These are phyloP conservation scores for Drosophila phalerata DNA, from an alignment of 2,888 invertebrate species.

Conservation along the genomic window DNA sequence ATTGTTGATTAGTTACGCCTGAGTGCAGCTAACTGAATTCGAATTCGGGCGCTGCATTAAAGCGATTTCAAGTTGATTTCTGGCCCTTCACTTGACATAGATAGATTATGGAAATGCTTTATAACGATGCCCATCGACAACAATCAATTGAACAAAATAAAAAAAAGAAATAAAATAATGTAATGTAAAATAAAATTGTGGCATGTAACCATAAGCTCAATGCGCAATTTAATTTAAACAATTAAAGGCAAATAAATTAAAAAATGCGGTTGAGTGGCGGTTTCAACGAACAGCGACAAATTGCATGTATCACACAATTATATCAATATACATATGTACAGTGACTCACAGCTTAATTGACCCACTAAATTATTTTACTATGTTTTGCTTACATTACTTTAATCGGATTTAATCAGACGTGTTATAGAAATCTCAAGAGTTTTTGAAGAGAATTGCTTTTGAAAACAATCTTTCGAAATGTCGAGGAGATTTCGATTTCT, in stretches of 20 bases:
- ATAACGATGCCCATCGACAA: slow-evolving; percentile 10
- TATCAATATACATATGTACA: neutral
- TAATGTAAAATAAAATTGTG: slow-evolving; percentile 35
- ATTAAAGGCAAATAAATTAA: slow-evolving; percentile 79
- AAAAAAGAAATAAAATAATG: neutral
- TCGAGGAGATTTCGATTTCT: too few species aligned
- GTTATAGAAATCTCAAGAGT: too few species aligned
- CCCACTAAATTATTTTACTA: too few species aligned
- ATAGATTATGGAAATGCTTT: slow-evolving; percentile 3
- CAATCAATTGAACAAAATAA: slow-evolving; percentile 31
- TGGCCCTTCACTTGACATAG: slow-evolving; percentile 37
- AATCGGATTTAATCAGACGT: too few species aligned
- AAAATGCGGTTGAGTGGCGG: slow-evolving; percentile 65
- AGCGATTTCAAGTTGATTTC: slow-evolving; percentile 44
- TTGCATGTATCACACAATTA: slow-evolving; percentile 44
- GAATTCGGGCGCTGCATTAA: slow-evolving; percentile 48
- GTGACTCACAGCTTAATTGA: too few species aligned
- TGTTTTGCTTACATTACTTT: too few species aligned
- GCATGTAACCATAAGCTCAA: slow-evolving; percentile 59
- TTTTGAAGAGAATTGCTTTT: too few species aligned
- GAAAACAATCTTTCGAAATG: too few species aligned
- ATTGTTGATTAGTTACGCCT: slow-evolving; percentile 78
- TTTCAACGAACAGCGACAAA: slow-evolving; percentile 61
- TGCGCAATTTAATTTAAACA: slow-evolving; percentile 73
- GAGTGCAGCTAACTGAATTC: slow-evolving; percentile 53